phyloP scores from a whole-genome alignment of 2,888 invertebrate species.

The Eupeodes luniger region DNA sequence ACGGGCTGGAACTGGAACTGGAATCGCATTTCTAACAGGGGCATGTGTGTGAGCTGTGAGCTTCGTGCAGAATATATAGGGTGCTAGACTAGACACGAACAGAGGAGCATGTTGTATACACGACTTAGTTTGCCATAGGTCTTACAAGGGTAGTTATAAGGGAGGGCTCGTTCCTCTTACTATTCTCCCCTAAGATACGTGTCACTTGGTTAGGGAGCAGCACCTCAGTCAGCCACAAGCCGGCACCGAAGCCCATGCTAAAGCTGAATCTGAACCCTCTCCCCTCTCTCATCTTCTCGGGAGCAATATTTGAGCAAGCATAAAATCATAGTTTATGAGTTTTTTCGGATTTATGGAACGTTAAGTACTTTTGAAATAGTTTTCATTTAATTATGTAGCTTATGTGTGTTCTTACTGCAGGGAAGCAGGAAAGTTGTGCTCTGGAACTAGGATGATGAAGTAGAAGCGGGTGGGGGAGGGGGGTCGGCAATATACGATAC shows the following conservation, averaged over 20 bases:
- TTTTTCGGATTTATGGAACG: constrained; percentile 77
- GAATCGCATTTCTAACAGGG: constrained; percentile 49
- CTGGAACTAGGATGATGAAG: constrained; percentile 7
- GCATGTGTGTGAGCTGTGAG: constrained; percentile 42
- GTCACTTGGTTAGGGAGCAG: constrained; percentile 31
- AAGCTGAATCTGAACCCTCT: not conserved
- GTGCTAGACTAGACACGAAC: constrained; percentile 72
- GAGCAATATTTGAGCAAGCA: constrained; percentile 74
- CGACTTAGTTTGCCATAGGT: constrained; percentile 59
- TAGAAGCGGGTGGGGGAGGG: constrained; percentile 26
- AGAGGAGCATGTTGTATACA: constrained; percentile 47
- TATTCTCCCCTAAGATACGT: constrained; percentile 7
- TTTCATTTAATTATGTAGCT: constrained; percentile 77
- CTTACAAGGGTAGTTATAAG: constrained; percentile 50
- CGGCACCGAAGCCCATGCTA: too few relatives aligned
- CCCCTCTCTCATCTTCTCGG: constrained; percentile 26
- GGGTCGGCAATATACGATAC: constrained; percentile 60
- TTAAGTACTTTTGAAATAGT: constrained; percentile 77
- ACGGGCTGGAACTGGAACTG: not conserved
- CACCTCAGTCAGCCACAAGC: constrained; percentile 60
- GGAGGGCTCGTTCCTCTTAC: constrained; percentile 4
- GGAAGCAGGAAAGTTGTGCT: constrained; percentile 11
- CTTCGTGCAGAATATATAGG: constrained; percentile 52
- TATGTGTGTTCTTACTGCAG: constrained; percentile 59
- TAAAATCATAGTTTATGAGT: constrained; percentile 77